A percentile compares a stretch with the other conserved stretches of the same genome.
Conservation (phyloP, 2,888 invertebrate species). For the Papilio protenor region DNA sequence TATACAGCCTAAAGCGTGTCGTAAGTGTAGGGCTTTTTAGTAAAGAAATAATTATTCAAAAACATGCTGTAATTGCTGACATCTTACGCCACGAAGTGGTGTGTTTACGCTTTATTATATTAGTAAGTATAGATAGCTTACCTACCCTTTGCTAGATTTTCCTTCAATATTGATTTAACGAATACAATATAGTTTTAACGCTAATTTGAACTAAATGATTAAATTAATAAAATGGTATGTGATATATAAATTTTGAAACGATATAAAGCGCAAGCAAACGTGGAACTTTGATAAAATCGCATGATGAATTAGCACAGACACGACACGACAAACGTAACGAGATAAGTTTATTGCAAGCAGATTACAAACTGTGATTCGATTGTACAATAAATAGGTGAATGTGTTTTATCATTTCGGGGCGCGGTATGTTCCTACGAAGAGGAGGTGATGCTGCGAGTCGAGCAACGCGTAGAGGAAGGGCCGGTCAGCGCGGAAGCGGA, state of each 20-base stretch:
- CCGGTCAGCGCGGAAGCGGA: slow-evolving; percentile 70
- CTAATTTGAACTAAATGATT: background rate
- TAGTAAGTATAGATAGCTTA: too few relatives aligned
- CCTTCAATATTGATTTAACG: background rate
- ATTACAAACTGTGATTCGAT: background rate
- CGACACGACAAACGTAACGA: slow-evolving; percentile 23
- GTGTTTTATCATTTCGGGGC: slow-evolving; percentile 44
- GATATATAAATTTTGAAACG: background rate
- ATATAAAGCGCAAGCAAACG: background rate
- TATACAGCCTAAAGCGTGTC: too few relatives aligned
- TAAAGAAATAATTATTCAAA: too few relatives aligned
- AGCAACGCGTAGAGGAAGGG: slow-evolving; percentile 72
- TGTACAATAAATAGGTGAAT: background rate
- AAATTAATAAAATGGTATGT: background rate
- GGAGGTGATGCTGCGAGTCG: slow-evolving; percentile 54
- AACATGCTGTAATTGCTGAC: too few relatives aligned
- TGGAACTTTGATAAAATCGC: background rate
- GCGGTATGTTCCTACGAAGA: slow-evolving; percentile 68
- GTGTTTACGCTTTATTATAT: too few relatives aligned
- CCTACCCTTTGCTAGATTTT: background rate
- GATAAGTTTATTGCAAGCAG: background rate
- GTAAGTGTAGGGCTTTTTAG: too few relatives aligned
- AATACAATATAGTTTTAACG: background rate
- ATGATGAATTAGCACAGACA: slow-evolving; percentile 4
- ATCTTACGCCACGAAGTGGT: too few relatives aligned